Evolutionary conservation across 2,888 invertebrate genomes (phyloP).

Genomic region (Allophyes oxyacanthae): DNA sequence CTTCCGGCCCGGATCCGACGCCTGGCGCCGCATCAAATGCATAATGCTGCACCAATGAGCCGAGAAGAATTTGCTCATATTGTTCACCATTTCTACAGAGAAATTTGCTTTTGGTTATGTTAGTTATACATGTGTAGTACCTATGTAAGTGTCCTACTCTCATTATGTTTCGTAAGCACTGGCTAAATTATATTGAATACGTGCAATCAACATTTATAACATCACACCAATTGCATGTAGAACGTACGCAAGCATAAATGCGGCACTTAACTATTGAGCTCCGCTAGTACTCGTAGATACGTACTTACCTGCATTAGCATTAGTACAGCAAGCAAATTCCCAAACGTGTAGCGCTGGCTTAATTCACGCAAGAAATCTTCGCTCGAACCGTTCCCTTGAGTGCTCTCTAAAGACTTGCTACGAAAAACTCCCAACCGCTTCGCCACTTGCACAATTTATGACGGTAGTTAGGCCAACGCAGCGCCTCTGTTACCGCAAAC

Average conservation of each 20-base stretch:
- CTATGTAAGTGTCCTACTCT: not conserved
- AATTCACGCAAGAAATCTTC: conserved; percentile 78
- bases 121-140: conserved; percentile 2
- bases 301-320: conserved; percentile 65
- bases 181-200: conserved; percentile 28
- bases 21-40: conserved; percentile 52
- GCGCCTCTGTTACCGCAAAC: conserved; percentile 67
- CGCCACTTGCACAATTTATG: conserved; percentile 79
- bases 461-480: conserved; percentile 76
- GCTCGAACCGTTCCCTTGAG: conserved; percentile 71
- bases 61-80: conserved; percentile 40
- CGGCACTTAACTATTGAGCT: conserved; percentile 54
- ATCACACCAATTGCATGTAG: conserved; percentile 26
- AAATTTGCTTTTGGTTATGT: conserved; percentile 9
- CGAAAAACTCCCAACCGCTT: conserved; percentile 74
- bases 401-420: conserved; percentile 73
- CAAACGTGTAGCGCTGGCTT: conserved; percentile 65
- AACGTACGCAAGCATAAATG: conserved; percentile 46
- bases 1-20: conserved; percentile 52
- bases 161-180: conserved; percentile 8
- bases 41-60: conserved; percentile 47
- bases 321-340: conserved; percentile 64
- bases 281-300: conserved; percentile 31
- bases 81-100: conserved; percentile 28
- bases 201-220: conserved; percentile 42